phyloP scores from a whole-genome alignment of 64 coral and sea anemone species.

The Catalaphyllia jardinei region DNA sequence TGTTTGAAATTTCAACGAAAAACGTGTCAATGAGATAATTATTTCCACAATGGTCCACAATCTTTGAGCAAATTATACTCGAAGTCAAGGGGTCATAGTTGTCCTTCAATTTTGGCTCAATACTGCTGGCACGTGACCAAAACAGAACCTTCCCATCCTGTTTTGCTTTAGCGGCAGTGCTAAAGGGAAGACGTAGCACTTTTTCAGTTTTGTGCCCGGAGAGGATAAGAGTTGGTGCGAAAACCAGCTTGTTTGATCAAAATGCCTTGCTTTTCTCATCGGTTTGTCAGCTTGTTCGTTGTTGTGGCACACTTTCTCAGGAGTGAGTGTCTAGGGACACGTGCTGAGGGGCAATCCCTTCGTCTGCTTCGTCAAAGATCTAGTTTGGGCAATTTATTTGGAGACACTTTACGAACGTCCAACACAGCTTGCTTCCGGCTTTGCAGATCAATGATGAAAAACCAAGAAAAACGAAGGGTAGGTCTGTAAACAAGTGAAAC shows the following conservation, averaged over 20 bases:
- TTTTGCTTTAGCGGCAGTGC: not conserved
- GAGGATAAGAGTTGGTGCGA: not conserved
- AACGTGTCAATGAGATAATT: not conserved
- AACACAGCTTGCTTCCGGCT: slow-evolving; percentile 1
- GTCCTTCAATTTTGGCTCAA: not conserved
- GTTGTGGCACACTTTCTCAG: not conserved
- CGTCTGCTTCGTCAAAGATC: not conserved
- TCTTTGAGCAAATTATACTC: not conserved
- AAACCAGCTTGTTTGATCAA: not conserved
- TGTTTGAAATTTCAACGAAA: not conserved
- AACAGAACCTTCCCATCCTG: not conserved
- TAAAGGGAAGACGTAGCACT: not conserved
- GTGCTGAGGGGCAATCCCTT: not conserved
- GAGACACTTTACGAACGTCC: not conserved
- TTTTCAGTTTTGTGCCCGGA: not conserved
- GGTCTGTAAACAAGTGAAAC: not conserved
- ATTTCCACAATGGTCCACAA: too few relatives aligned
- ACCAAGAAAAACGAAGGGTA: not conserved
- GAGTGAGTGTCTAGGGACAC: not conserved
- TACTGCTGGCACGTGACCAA: not conserved
- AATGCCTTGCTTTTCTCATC: not conserved
- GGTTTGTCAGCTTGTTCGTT: not conserved
- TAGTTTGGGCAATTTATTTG: not conserved
- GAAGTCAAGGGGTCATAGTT: not conserved
- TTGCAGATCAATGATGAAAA: not conserved